Conservation (phyloP, 2,888 invertebrate genomes). For the Hybos culiciformis region DNA sequence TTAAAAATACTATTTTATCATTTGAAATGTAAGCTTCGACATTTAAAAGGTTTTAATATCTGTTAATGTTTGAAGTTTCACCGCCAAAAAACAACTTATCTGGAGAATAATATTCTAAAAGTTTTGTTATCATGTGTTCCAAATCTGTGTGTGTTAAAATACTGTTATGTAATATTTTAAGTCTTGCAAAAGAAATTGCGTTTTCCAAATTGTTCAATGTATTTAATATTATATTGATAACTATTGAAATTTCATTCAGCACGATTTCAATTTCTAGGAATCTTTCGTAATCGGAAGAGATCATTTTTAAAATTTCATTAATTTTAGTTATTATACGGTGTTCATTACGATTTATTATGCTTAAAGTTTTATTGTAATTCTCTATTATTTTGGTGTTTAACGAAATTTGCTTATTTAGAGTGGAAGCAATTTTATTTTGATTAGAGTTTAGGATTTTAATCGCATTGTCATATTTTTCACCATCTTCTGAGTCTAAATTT, state of each 20-base stretch:
- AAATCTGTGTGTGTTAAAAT: slow-evolving; percentile 2
- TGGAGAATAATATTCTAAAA: neutral
- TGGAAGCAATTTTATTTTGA: neutral
- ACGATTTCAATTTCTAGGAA: neutral
- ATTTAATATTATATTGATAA: neutral
- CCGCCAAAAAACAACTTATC: neutral
- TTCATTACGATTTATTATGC: slow-evolving; percentile 1
- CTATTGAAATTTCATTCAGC: neutral
- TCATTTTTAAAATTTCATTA: neutral
- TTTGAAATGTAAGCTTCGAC: slow-evolving; percentile 2
- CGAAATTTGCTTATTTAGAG: slow-evolving; percentile 3
- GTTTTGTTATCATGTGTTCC: neutral
- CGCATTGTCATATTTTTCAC: neutral
- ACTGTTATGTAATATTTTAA: neutral
- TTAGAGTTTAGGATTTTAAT: neutral
- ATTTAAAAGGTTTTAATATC: neutral
- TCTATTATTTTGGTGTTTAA: neutral
- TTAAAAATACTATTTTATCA: slow-evolving; percentile 1
- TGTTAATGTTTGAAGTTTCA: neutral
- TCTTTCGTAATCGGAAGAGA: neutral
- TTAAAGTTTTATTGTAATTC: neutral
- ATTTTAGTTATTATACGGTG: neutral
- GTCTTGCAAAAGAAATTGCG: neutral
- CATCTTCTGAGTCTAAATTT: slow-evolving; percentile 1
- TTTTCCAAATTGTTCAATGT: slow-evolving; percentile 1